Percentiles rank a stretch among this genome's conserved stretches.
phyloP scores from a whole-genome alignment of 2,797 vertebrate genomes.

The Brachyrhaphis roseni region DNA sequence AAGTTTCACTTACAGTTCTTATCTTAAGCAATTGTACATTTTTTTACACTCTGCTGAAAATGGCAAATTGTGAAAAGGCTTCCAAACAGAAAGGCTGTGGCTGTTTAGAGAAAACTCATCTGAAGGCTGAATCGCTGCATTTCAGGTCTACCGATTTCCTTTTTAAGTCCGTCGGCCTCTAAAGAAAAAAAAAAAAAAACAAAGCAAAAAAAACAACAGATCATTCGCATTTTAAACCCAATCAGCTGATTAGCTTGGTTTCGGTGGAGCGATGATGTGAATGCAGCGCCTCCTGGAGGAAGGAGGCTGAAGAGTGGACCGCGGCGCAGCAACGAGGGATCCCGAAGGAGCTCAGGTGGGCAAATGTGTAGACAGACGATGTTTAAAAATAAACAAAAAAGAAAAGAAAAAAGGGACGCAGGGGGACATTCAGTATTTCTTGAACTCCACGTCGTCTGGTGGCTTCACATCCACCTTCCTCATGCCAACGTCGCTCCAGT shows the following conservation, averaged over 20 bases:
- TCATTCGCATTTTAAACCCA: slow-evolving; percentile 14
- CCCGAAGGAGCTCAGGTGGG: slow-evolving; percentile 29
- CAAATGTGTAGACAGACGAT: slow-evolving; percentile 17
- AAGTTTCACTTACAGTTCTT: slow-evolving; percentile 20
- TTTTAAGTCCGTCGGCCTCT: slow-evolving; percentile 31
- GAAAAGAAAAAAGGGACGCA: background rate
- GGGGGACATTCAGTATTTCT: slow-evolving; percentile 85
- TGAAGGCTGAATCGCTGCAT: slow-evolving; percentile 17
- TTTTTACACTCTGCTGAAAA: slow-evolving; percentile 50
- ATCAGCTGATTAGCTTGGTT: slow-evolving; percentile 16
- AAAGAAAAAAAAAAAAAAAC: slow-evolving; percentile 17
- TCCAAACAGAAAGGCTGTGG: slow-evolving; percentile 38
- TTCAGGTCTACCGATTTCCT: slow-evolving; percentile 27
- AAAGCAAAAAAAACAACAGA: slow-evolving; percentile 41
- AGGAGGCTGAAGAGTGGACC: background rate
- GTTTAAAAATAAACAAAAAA: background rate
- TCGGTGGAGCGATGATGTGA: slow-evolving; percentile 21
- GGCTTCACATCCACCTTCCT: slow-evolving; percentile 93
- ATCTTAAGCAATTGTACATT: slow-evolving; percentile 45
- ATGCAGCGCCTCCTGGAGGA: background rate
- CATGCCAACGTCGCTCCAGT: slow-evolving; percentile 95
- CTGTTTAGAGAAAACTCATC: slow-evolving; percentile 13
- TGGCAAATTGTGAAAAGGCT: slow-evolving; percentile 32
- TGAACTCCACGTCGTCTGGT: slow-evolving; percentile 93
- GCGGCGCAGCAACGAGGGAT: background rate